Conservation (phyloP, 2,888 invertebrate species). For the Cheilosia pagana region DNA sequence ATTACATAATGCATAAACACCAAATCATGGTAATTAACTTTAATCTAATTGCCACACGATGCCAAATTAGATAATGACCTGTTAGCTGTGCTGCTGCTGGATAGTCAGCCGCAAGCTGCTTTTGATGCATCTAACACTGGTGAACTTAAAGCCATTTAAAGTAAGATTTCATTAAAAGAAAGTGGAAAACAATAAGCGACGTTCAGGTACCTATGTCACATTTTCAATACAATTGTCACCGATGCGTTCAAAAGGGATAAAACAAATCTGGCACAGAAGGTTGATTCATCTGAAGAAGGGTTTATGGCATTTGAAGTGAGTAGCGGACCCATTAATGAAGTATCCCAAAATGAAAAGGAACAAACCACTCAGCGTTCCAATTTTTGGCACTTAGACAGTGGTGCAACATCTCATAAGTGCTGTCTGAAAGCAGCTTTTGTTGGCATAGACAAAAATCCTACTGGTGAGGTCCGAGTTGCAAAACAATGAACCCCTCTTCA, state of each 20-base stretch:
- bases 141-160: conserved; percentile 4
- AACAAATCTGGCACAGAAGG: not conserved
- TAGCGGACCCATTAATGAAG: not conserved
- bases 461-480: conserved; percentile 27
- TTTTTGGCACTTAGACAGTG: conserved; percentile 12
- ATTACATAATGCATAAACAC: conserved; percentile 38
- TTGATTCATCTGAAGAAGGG: conserved; percentile 8
- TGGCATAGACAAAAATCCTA: conserved; percentile 12
- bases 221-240: conserved; percentile 12
- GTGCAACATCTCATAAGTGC: conserved; percentile 28
- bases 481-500: conserved; percentile 32
- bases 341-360: conserved; percentile 3
- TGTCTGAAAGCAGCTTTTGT: conserved; percentile 17
- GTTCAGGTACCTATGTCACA: conserved; percentile 22
- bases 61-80: conserved; percentile 31
- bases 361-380: not conserved
- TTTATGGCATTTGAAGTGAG: conserved; percentile 8
- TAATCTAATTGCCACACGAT: conserved; percentile 28
- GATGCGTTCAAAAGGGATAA: conserved; percentile 12
- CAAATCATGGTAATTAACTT: conserved; percentile 43
- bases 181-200: not conserved
- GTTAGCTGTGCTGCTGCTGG: conserved; percentile 27
- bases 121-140: conserved; percentile 48
- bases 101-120: conserved; percentile 52
- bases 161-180: not conserved